Conservation (phyloP, 1,140 invertebrate species). For the Periplaneta americana region DNA sequence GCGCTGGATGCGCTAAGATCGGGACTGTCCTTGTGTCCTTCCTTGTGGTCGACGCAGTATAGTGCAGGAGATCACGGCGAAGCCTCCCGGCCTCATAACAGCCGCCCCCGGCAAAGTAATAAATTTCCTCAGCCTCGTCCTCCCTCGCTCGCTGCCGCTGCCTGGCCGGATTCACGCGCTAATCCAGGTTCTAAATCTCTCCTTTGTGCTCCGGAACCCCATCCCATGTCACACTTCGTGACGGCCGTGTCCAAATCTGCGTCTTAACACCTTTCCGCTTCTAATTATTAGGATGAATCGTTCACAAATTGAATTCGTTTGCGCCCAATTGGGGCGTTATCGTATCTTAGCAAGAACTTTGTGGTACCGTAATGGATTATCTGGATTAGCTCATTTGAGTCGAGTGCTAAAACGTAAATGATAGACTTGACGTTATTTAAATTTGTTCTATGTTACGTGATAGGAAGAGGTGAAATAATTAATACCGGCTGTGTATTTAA, state of each 20-base stretch:
- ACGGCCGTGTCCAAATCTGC: neutral
- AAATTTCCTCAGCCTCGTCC: neutral
- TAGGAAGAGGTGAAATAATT: no score
- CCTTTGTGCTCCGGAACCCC: neutral
- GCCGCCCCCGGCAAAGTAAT: neutral
- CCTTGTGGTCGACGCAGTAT: neutral
- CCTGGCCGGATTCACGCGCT: neutral
- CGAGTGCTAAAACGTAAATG: no score
- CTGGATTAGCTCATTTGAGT: no score
- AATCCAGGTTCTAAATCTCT: neutral
- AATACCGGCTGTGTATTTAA: no score
- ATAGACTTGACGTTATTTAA: no score
- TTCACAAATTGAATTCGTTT: neutral
- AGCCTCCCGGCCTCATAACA: neutral
- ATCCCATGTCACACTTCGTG: neutral
- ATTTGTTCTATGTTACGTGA: no score
- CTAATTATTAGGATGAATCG: neutral
- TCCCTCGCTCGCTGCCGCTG: neutral
- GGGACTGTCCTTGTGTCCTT: neutral
- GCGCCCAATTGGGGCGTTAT: neutral
- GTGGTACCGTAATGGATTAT: no score
- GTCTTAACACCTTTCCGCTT: neutral
- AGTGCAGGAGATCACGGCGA: neutral
- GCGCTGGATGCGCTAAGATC: no score
- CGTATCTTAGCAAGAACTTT: no score